Conservation (phyloP, 2,113 vertebrate species). For the Hemiscyllium ocellatum region DNA sequence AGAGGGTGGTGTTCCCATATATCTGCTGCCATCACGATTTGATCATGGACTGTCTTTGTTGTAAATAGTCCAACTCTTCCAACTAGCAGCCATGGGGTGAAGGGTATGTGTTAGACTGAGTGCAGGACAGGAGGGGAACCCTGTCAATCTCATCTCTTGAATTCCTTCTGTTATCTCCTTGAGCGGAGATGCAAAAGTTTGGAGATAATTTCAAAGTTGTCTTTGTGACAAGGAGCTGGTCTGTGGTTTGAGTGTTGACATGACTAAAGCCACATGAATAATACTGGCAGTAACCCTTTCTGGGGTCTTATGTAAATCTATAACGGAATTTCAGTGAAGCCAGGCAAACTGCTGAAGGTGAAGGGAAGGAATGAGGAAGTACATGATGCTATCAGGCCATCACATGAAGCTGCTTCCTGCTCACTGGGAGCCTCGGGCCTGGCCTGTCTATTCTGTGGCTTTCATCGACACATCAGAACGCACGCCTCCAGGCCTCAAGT, state of each 20-base stretch:
- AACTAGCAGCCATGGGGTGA: not conserved
- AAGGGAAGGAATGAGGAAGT: not conserved
- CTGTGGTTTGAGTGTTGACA: not conserved
- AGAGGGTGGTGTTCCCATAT: not conserved
- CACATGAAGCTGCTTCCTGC: slow-evolving; percentile 2
- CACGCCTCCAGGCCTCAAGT: not conserved
- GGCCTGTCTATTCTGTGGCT: not conserved
- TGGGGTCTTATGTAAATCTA: slow-evolving; percentile 2
- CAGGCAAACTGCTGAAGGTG: not conserved
- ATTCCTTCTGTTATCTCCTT: not conserved
- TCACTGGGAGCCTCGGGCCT: not conserved
- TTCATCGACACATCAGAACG: not conserved
- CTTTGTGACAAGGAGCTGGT: slow-evolving; percentile 3
- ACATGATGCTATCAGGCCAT: not conserved
- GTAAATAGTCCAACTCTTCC: not conserved
- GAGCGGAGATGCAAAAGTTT: not conserved
- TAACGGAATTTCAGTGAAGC: not conserved
- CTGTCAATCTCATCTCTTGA: not conserved
- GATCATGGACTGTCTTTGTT: not conserved
- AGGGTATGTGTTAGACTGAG: not conserved
- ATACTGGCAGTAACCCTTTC: not conserved
- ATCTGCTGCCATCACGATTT: not conserved
- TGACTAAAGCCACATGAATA: not conserved
- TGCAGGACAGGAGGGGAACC: not conserved
- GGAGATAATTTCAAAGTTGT: not conserved